Base-by-base conservation (phyloP, 2,113 vertebrate species). In the Caretta caretta region DNA sequence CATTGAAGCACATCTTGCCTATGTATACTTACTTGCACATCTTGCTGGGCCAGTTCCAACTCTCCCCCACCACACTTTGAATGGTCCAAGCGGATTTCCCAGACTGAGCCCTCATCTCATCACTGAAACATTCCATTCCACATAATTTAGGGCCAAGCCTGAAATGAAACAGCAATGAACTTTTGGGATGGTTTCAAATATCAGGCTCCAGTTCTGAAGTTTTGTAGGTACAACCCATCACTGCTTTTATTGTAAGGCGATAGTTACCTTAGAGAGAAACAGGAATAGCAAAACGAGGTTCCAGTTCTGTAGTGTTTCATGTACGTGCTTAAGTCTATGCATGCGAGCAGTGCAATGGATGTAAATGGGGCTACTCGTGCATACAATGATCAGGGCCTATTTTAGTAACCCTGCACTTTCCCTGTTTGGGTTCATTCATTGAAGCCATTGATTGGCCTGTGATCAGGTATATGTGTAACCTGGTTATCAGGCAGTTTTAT, bases 121-220 rank as follows among this genome's bases (percentile, higher is more conserved):
- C 38, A 6, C n/a, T 24, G 1, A 92, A 93, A 14, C 62, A 16
- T 38, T 79, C 0, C 46, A 90, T 92, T 84, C 54, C 14, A 78
- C 10, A 46, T 93, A 78, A 79, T 93, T 93, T 97, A 84, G 38
- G 72, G 78, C 83, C 86, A 22, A 4, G 49, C 53, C 38, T 27
- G 42, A 78, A 78, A 46, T 46, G 53, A 84, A 91, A 97, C 69
- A 24, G 29, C 29, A 27, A 25, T 88, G 90, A 90, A 17, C 88
- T 90, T 78, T 78, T 27, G 22, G 42, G 25, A 42, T 48, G 11
- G 42, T 8, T 78, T 78, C 42, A 10, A 46, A 78, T 46, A 78
- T 78, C 24, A 27, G 75, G 75, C 48, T 48, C 25, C 42, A 48
- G 72, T 22, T 25, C 42, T 12, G 10, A 72, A 13, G 42, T 78